phyloP scores from a whole-genome alignment of 2,113 vertebrate genomes.

The Siphamia tubifer region DNA sequence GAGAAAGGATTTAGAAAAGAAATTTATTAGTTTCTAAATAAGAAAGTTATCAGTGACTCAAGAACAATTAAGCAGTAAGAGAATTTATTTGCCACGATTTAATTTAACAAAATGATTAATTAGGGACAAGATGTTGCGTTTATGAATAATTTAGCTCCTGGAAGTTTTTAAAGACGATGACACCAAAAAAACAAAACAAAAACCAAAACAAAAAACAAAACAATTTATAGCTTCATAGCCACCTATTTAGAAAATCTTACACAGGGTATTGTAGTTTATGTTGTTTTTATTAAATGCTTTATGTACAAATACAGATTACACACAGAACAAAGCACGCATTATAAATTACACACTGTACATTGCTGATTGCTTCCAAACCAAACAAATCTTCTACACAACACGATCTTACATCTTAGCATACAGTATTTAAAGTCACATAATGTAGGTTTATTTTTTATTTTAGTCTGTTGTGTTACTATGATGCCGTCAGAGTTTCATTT shows the following conservation, averaged over 20 bases:
- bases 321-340: conserved; percentile 93
- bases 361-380: conserved; percentile 87
- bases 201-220: too few relatives aligned
- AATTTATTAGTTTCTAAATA: conserved; percentile 94
- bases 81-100: conserved; percentile 95
- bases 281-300: conserved; percentile 88
- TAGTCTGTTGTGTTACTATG: conserved; percentile 80
- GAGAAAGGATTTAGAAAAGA: conserved; percentile 93
- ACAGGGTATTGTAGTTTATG: conserved; percentile 95
- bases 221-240: conserved; percentile 64
- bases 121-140: conserved; percentile 83
- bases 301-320: conserved; percentile 99
- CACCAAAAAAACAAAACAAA: too few relatives aligned
- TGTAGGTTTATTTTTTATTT: conserved; percentile 82
- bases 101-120: conserved; percentile 78
- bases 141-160: conserved; percentile 91
- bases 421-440: conserved; percentile 89
- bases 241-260: conserved; percentile 98
- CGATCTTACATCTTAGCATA: conserved; percentile 84
- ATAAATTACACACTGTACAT: conserved; percentile 91
- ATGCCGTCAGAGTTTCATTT: conserved; percentile 75
- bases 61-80: conserved; percentile 90
- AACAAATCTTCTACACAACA: conserved; percentile 90
- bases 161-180: conserved; percentile 90
- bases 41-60: conserved; percentile 88